Evolutionary conservation across 2,113 vertebrate species (phyloP), one percentile per base, ranked within the genome.

Genomic region (Microtus oregoni): DNA sequence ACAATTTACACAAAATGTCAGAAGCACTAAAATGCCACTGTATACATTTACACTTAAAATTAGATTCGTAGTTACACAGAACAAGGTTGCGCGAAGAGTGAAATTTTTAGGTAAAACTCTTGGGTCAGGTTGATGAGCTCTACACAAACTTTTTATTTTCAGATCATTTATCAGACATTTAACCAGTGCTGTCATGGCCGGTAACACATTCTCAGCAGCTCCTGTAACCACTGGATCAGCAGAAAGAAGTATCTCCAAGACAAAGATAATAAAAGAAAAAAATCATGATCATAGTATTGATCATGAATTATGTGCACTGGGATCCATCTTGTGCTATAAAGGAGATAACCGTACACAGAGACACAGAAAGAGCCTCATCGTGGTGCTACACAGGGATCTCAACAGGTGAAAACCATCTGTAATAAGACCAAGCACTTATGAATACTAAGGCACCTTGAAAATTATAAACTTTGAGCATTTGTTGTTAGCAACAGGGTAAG

Each of bases 31-130:
- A 97, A 86, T 94, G 65, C 79, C 65, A 58, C 76, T 78, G 68
- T 82, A 83, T 88, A 90, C 75, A 89, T 89, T 86, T 90, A 93
- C 73, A 86, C 77, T 88, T 96, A 90, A 96, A 87, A 85, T 94
- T 88, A 90, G 96, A 89, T 61, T 72, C n/a, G 72, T 11, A 94
- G 35, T 90, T 87, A 68, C 26, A 93, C 10, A 19, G 81, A 92
- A 94, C 11, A n/a, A 9, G 44, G 61, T 47, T 92, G 78, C 55
- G 63, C 26, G 58, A 91, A 90, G 77, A 44, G 58, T 65, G 22
- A 28, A 38, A 8, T n/a, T 70, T 68, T n/a, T 50, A 70, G 67
- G 67, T 70, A 91, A 95, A 92, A 85, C 14, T 30, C 44, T n/a
- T 85, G 32, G 17, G 52, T 76, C 26, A 12, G 93, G 78, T 52